Conservation (phyloP, 2,113 vertebrate species). For the Cacatua alba region DNA sequence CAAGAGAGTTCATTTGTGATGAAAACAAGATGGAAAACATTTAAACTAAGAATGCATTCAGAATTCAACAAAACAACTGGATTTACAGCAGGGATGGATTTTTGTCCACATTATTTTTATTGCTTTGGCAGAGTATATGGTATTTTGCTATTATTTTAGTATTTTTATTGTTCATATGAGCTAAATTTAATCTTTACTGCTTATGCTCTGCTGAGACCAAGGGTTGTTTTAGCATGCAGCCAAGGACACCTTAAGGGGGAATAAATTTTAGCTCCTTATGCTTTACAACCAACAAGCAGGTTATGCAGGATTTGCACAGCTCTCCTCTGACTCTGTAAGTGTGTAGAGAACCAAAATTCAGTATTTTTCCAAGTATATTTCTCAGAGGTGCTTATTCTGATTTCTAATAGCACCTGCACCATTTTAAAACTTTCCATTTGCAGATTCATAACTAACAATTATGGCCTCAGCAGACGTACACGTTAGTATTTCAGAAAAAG, state of each 20-base stretch:
- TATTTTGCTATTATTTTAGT: background rate
- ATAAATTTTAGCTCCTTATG: background rate
- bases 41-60: background rate
- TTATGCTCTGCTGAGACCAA: background rate
- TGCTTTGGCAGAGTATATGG: background rate
- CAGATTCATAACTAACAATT: background rate
- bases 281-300: background rate
- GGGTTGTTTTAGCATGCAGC: background rate
- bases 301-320: background rate
- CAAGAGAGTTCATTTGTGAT: background rate
- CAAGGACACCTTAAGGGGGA: background rate
- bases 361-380: background rate
- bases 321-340: accelerated
- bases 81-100: background rate
- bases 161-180: background rate
- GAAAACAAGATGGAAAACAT: background rate
- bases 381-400: background rate
- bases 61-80: background rate
- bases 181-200: background rate
- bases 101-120: background rate
- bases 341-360: background rate
- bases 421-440: background rate
- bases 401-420: background rate
- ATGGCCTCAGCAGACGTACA: background rate
- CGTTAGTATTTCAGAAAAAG: background rate